Conservation (phyloP, 2,113 vertebrate species). For the Zosterops borbonicus region DNA sequence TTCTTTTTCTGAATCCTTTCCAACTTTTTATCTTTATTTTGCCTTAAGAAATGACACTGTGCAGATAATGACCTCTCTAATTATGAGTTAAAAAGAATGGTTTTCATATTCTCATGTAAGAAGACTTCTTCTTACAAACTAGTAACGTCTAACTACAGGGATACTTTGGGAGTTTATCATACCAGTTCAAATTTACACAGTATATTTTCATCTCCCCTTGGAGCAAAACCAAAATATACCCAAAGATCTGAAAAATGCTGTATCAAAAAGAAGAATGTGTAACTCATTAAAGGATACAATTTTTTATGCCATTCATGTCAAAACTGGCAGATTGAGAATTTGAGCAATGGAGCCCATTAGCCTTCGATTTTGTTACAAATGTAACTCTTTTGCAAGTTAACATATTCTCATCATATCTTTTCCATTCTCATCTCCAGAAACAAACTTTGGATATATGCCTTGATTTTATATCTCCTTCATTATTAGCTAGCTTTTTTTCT, state of each 20-base stretch:
- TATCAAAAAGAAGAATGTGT: neutral
- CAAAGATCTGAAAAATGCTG: neutral
- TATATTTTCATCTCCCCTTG: neutral
- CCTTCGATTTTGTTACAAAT: neutral
- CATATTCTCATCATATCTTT: neutral
- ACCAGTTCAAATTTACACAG: neutral
- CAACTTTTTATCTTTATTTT: neutral
- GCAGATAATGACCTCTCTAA: neutral
- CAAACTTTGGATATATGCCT: neutral
- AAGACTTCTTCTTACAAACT: neutral
- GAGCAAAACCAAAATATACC: neutral
- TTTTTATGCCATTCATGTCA: neutral
- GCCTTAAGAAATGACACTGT: neutral
- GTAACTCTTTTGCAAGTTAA: neutral
- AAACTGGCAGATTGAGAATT: neutral
- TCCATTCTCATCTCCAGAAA: neutral
- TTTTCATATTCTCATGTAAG: neutral
- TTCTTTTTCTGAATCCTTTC: neutral
- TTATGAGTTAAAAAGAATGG: neutral
- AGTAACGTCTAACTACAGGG: neutral
- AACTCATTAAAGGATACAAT: neutral
- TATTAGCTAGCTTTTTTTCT: neutral
- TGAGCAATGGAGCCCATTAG: neutral
- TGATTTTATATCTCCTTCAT: neutral
- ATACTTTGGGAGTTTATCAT: neutral